A percentile compares a stretch with the other conserved stretches of the same genome.
These are phyloP conservation scores for Tetraodon nigroviridis DNA, from an alignment of 2,113 vertebrate species.

Conservation along the genomic window DNA sequence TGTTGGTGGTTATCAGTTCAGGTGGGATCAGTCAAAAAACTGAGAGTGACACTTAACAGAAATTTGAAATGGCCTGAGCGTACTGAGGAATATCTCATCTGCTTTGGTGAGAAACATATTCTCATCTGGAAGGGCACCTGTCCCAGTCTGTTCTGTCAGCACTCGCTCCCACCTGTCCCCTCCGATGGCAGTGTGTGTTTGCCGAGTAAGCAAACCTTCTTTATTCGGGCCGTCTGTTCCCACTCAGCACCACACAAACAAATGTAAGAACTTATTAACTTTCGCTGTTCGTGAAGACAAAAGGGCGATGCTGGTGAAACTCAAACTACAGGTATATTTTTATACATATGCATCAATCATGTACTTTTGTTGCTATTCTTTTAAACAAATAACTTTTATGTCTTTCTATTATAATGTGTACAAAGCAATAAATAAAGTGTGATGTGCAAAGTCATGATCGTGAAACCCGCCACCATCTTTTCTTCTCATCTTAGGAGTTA, in stretches of 20 bases:
- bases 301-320: not conserved
- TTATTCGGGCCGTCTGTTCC: not conserved
- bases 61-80: too few species aligned
- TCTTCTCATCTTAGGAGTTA: too few species aligned
- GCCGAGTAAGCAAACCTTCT: constrained; percentile 19
- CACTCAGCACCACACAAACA: constrained; percentile 7
- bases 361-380: not conserved
- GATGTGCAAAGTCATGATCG: not conserved
- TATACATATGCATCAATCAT: not conserved
- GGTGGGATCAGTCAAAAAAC: too few species aligned
- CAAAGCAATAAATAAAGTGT: not conserved
- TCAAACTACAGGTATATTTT: not conserved
- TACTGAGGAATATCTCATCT: not conserved
- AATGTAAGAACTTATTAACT: not conserved
- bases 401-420: not conserved
- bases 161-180: constrained; percentile 46
- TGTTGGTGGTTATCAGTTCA: too few species aligned
- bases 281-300: not conserved
- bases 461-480: not conserved
- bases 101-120: not conserved
- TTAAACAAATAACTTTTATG: not conserved
- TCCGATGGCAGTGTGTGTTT: constrained; percentile 34
- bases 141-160: constrained; percentile 14
- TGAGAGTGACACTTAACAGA: too few species aligned
- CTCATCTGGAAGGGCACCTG: constrained; percentile 35